Percentiles rank a stretch among this genome's conserved stretches.
phyloP scores from a whole-genome alignment of 2,113 vertebrate species.

The Spea bombifrons region DNA sequence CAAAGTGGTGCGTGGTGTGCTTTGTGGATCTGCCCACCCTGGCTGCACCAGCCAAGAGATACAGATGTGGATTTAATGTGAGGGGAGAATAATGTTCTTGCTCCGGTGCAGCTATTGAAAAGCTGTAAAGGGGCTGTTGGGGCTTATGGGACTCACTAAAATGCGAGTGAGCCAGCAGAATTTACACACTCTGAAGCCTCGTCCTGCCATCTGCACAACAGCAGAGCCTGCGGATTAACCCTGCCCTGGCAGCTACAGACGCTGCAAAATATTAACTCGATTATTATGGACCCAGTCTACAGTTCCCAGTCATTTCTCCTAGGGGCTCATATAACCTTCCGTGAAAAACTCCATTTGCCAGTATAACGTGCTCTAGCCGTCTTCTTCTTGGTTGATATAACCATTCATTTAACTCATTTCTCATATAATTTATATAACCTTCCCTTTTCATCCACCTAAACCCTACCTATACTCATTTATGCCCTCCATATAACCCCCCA shows the following conservation, averaged over 20 bases:
- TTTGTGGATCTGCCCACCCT: neutral
- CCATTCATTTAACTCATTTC: too few species aligned
- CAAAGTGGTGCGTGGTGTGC: neutral
- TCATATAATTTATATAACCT: neutral
- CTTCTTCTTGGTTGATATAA: too few species aligned
- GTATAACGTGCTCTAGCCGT: too few species aligned
- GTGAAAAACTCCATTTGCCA: too few species aligned
- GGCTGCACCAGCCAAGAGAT: conserved; percentile 23
- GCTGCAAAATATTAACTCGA: neutral
- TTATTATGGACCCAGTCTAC: neutral
- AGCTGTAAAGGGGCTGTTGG: conserved; percentile 41
- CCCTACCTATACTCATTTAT: neutral
- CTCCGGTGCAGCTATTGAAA: conserved; percentile 39
- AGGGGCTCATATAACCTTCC: neutral
- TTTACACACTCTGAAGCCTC: conserved; percentile 34
- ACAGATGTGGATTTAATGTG: conserved; percentile 44
- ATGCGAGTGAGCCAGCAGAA: conserved; percentile 44
- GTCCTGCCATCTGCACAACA: conserved; percentile 22
- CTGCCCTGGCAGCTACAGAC: conserved; percentile 10
- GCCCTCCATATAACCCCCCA: too few species aligned
- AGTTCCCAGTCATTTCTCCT: neutral
- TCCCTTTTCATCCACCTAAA: neutral
- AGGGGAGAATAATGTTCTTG: conserved; percentile 30
- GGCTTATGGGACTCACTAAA: conserved; percentile 37
- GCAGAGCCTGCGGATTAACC: conserved; percentile 16